A percentile compares a stretch with the other conserved stretches of the same genome.
phyloP scores from a whole-genome alignment of 2,797 vertebrate species.

The Nothura maculosa region DNA sequence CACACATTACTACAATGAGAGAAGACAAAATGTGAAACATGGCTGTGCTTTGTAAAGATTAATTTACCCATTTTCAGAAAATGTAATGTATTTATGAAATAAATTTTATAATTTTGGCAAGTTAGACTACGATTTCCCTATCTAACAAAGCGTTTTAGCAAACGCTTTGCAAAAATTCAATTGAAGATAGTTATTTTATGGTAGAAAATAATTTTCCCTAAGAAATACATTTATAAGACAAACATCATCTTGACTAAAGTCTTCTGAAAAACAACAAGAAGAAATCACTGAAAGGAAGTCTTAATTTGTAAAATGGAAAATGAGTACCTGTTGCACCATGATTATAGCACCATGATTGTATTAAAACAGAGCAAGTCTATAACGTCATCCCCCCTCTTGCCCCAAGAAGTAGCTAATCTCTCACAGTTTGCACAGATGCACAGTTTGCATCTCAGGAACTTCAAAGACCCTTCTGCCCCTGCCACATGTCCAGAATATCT shows the following conservation, averaged over 20 bases:
- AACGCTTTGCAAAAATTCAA: too few relatives aligned
- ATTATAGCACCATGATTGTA: neutral
- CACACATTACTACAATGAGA: neutral
- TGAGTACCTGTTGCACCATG: neutral
- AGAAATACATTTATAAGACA: neutral
- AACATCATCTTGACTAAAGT: neutral
- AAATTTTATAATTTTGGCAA: neutral
- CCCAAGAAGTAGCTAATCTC: neutral
- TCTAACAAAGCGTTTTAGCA: neutral
- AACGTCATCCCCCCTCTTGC: neutral
- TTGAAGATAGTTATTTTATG: neutral
- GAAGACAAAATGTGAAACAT: slow-evolving; percentile 12
- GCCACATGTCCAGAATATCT: neutral
- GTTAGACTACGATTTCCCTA: neutral
- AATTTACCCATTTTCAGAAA: neutral
- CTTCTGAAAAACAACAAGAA: neutral
- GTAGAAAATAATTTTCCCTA: neutral
- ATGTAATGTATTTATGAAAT: neutral
- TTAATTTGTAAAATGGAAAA: neutral
- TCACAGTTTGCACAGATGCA: too few relatives aligned
- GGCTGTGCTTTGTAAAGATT: neutral
- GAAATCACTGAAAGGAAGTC: neutral
- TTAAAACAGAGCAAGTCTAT: neutral
- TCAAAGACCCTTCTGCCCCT: neutral
- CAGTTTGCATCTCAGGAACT: slow-evolving; percentile 12